phyloP scores from a whole-genome alignment of 2,888 invertebrate genomes.

The Osmoderma eremita region DNA sequence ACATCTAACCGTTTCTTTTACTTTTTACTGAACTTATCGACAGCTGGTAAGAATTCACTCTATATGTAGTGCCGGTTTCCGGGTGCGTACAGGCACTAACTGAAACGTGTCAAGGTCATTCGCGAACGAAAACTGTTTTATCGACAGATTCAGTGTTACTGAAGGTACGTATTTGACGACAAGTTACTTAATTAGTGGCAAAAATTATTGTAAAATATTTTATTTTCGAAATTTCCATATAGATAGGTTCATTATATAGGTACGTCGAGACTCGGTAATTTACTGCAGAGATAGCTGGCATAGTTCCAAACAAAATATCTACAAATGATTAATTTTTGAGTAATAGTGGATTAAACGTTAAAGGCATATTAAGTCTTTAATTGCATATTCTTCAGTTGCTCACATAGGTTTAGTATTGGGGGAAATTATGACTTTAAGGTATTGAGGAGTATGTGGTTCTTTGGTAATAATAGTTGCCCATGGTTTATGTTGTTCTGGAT shows the following conservation, averaged over 20 bases:
- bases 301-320: too few species aligned
- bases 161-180: background rate
- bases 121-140: slow-evolving; percentile 27
- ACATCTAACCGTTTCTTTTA: too few species aligned
- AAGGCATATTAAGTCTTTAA: slow-evolving; percentile 77
- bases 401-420: slow-evolving; percentile 74
- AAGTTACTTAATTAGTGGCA: background rate
- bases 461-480: slow-evolving; percentile 72
- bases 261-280: too few species aligned
- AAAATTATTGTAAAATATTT: too few species aligned
- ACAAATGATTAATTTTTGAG: too few species aligned
- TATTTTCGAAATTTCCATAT: too few species aligned
- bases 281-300: too few species aligned
- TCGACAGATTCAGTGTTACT: slow-evolving; percentile 20
- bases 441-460: slow-evolving; percentile 67
- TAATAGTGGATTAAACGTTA: background rate
- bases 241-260: too few species aligned
- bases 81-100: slow-evolving; percentile 32
- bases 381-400: slow-evolving; percentile 79
- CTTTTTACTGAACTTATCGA: too few species aligned
- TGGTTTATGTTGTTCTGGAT: slow-evolving; percentile 73
- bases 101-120: slow-evolving; percentile 24
- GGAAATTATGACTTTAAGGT: slow-evolving; percentile 68
- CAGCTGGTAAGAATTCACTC: too few species aligned
- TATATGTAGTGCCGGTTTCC: slow-evolving; percentile 8